These are phyloP conservation scores for Sinelater perroti DNA, from an alignment of 2,888 invertebrate genomes.

Conservation along the genomic window DNA sequence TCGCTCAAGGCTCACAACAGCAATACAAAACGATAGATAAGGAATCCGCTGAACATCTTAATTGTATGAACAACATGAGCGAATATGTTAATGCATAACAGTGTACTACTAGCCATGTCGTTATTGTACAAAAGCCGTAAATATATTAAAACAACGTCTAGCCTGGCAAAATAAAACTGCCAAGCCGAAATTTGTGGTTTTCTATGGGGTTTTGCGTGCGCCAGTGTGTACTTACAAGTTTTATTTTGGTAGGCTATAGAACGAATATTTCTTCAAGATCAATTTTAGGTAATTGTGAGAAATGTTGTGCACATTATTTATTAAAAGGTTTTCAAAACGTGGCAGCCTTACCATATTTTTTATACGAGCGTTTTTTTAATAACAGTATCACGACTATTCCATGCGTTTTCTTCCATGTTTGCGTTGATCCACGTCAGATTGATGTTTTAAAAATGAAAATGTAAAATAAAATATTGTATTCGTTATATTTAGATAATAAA, in stretches of 20 bases:
- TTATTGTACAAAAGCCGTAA: conserved; percentile 13
- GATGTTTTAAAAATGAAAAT: conserved; percentile 55
- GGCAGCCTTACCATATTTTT: conserved; percentile 57
- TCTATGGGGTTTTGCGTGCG: no score
- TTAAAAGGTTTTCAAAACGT: conserved; percentile 43
- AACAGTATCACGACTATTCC: conserved; percentile 30
- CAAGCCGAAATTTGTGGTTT: background rate
- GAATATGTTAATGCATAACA: conserved; percentile 13
- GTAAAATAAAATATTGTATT: conserved; percentile 59
- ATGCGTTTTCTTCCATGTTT: conserved; percentile 19
- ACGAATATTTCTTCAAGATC: conserved; percentile 6
- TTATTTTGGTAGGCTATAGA: conserved; percentile 23
- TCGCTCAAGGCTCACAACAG: conserved; percentile 25
- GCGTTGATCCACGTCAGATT: conserved; percentile 48
- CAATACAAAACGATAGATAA: conserved; percentile 16
- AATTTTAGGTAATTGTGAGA: conserved; percentile 37
- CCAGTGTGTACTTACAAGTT: background rate
- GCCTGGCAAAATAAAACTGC: conserved; percentile 11
- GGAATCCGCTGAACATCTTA: conserved; percentile 1
- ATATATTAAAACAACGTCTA: background rate
- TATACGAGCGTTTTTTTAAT: conserved; percentile 50
- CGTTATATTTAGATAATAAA: conserved; percentile 62
- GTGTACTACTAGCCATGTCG: conserved; percentile 14
- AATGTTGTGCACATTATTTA: conserved; percentile 38
- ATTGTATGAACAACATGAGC: conserved; percentile 9